Evolutionary conservation across 2,888 invertebrate genomes (phyloP).

Genomic region (Lagria hirta): DNA sequence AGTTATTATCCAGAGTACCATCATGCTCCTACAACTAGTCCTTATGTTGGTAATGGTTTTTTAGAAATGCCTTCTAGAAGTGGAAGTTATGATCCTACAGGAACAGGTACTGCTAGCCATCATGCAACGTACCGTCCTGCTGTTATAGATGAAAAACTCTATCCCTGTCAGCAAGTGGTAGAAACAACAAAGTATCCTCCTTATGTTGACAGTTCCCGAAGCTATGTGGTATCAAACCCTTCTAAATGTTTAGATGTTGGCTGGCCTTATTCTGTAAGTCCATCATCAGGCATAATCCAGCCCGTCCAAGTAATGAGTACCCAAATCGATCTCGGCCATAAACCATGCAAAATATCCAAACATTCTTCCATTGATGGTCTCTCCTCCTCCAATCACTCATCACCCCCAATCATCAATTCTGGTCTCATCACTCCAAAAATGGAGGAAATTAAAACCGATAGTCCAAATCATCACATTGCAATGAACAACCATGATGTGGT

Average conservation of each 20-base stretch:
- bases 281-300: slow-evolving; percentile 55
- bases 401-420: slow-evolving; percentile 63
- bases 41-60: slow-evolving; percentile 80
- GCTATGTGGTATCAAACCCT: slow-evolving; percentile 57
- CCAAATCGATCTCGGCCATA: slow-evolving; percentile 41
- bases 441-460: slow-evolving; percentile 61
- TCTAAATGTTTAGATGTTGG: slow-evolving; percentile 55
- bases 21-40: slow-evolving; percentile 65
- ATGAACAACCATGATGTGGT: slow-evolving; percentile 40
- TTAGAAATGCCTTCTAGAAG: slow-evolving; percentile 72
- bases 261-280: slow-evolving; percentile 57
- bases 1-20: slow-evolving; percentile 79
- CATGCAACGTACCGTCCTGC: slow-evolving; percentile 49
- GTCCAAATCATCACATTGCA: slow-evolving; percentile 35
- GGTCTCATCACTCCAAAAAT: slow-evolving; percentile 62
- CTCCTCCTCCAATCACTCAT: slow-evolving; percentile 60
- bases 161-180: slow-evolving; percentile 61
- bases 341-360: slow-evolving; percentile 47
- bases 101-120: slow-evolving; percentile 54
- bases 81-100: slow-evolving; percentile 60
- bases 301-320: slow-evolving; percentile 54
- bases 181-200: slow-evolving; percentile 59
- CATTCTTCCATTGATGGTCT: slow-evolving; percentile 58
- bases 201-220: slow-evolving; percentile 60
- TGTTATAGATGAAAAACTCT: slow-evolving; percentile 62